Evolutionary conservation across 1,140 invertebrate species (phyloP).

Genomic region (Wiebesia pumilae): DNA sequence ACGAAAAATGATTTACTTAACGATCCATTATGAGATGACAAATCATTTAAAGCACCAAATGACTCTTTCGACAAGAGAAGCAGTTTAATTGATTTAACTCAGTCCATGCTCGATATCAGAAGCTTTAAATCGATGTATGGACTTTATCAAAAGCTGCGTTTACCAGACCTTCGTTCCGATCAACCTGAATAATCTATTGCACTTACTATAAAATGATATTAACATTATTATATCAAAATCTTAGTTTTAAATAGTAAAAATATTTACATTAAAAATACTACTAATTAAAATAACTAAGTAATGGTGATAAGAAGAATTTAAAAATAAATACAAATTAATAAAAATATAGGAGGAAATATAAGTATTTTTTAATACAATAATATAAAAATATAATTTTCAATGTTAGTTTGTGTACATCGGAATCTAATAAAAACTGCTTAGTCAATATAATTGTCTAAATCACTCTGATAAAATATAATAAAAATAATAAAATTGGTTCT

Average conservation of each 20-base stretch:
- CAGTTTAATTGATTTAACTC: constrained; percentile 63
- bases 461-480: too few relatives aligned
- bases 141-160: constrained; percentile 52
- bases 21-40: constrained; percentile 42
- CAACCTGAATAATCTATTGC: neutral
- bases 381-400: too few relatives aligned
- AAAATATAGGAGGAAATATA: too few relatives aligned
- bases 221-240: neutral
- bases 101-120: constrained; percentile 45
- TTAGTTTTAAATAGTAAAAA: neutral
- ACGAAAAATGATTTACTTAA: constrained; percentile 31
- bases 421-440: too few relatives aligned
- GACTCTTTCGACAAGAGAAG: constrained; percentile 49
- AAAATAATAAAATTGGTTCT: too few relatives aligned
- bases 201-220: neutral
- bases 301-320: too few relatives aligned
- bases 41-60: constrained; percentile 45
- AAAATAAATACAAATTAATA: too few relatives aligned
- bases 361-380: too few relatives aligned
- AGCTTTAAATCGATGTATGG: neutral
- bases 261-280: too few relatives aligned
- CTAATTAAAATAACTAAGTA: too few relatives aligned
- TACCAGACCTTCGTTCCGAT: neutral
- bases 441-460: too few relatives aligned
- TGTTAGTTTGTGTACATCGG: too few relatives aligned